Conservation (phyloP, 1,140 invertebrate species). For the Phenacoccus solenopsis region DNA sequence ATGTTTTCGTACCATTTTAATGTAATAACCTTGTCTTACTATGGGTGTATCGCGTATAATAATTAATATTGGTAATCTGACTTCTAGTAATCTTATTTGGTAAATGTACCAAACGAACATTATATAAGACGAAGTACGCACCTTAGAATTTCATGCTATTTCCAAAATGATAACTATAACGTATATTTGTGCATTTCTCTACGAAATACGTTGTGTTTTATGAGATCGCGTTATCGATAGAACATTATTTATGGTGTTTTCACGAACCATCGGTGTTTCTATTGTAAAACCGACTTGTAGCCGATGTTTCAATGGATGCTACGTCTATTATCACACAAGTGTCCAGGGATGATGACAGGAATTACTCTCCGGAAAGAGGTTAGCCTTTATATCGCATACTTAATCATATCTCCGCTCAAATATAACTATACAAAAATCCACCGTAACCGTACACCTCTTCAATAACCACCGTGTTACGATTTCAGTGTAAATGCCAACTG, state of each 20-base stretch:
- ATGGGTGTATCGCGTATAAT: not conserved
- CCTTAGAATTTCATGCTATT: not conserved
- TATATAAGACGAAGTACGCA: not conserved
- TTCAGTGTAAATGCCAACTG: not conserved
- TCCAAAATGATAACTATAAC: not conserved
- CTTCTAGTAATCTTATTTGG: not conserved
- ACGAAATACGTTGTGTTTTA: not conserved
- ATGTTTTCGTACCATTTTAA: not conserved
- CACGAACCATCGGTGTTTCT: slow-evolving; percentile 22
- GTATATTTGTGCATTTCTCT: not conserved
- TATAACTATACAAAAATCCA: too few relatives aligned
- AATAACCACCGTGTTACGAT: too few relatives aligned
- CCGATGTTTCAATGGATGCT: slow-evolving; percentile 89
- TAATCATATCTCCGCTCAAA: not conserved
- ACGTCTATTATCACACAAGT: slow-evolving; percentile 97
- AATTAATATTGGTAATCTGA: not conserved
- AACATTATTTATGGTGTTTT: slow-evolving; percentile 25
- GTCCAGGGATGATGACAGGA: slow-evolving; percentile 90
- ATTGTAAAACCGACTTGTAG: slow-evolving; percentile 32
- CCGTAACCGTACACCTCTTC: not conserved
- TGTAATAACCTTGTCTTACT: slow-evolving; percentile 1
- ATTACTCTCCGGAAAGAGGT: slow-evolving; percentile 84
- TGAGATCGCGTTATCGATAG: not conserved
- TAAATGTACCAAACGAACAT: not conserved
- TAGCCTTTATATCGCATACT: slow-evolving; percentile 29